Conservation (phyloP, 2,797 vertebrate genomes). For the Pogoniulus pusillus region DNA sequence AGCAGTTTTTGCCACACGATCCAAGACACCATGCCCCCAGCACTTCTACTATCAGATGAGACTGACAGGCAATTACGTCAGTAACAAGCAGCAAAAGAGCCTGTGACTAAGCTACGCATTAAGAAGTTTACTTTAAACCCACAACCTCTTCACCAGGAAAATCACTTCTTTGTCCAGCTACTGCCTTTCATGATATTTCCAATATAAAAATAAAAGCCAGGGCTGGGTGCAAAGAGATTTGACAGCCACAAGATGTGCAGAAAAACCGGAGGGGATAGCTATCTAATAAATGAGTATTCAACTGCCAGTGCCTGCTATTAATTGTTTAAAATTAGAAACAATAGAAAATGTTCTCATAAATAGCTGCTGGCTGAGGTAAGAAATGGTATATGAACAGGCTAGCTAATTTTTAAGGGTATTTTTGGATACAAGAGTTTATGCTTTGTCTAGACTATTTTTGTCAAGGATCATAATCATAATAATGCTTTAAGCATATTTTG, state of each 20-base stretch:
- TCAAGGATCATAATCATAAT: neutral
- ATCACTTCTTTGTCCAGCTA: neutral
- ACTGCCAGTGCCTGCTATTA: constrained; percentile 30
- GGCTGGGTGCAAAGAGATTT: constrained; percentile 15
- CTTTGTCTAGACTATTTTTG: constrained; percentile 57
- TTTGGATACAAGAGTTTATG: constrained; percentile 48
- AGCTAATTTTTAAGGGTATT: constrained; percentile 49
- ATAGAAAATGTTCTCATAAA: constrained; percentile 57
- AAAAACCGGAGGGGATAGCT: constrained; percentile 27
- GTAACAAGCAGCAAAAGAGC: constrained; percentile 52
- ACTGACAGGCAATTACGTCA: constrained; percentile 60
- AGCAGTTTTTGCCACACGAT: constrained; percentile 48
- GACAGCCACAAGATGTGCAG: constrained; percentile 36
- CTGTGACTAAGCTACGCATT: constrained; percentile 32
- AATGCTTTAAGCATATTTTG: neutral
- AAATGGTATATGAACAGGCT: constrained; percentile 24
- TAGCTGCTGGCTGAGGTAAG: constrained; percentile 63
- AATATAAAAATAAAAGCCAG: neutral
- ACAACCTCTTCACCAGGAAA: neutral
- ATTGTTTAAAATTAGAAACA: constrained; percentile 56
- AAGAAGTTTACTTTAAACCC: constrained; percentile 54
- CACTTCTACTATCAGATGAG: constrained; percentile 61
- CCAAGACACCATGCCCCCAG: constrained; percentile 59
- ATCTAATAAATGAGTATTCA: constrained; percentile 49
- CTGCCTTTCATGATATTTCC: neutral